Base-by-base conservation (phyloP, 1,140 invertebrate genomes). In the Helicoverpa armigera region DNA sequence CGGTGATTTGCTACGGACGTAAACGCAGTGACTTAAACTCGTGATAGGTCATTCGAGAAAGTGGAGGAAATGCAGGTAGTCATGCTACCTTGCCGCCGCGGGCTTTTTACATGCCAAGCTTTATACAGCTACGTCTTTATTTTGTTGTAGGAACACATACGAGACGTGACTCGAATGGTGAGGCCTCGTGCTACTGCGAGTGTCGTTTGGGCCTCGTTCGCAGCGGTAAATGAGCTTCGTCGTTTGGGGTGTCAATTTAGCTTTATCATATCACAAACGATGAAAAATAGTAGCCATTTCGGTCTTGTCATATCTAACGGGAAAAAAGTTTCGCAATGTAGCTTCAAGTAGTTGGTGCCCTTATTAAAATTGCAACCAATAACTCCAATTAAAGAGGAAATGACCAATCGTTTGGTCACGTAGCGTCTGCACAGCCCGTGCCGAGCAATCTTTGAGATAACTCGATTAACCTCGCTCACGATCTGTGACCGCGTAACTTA, bases 31-130 rank as follows among this genome's bases (percentile, higher is more conserved):
- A 87, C 81, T 83, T 43, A 72, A 69, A 65, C 77, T 89, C 88
- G 88, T 90, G 87, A 89, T 89, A 86, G 88, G 88, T 89, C 87
- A 86, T 14, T 80, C 79, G 87, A 83, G 88, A 90, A 90, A 90
- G 88, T 88, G 83, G 16, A 29, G 73, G 35, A 63, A 76, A 63
- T 51, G 35, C 58, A 48, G 58, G 58, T 60, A 31, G 43, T 63
- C 73, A 63, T 63, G 73, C 58, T 63, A 63, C 11, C 48, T 76
- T 53, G 23, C 73, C 18, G 18, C 43, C 18, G 10, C 58, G 13
- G 10, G 50, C 69, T 70, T 51, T 51, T 72, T 72, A 31, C 51
- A 72, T 29, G 51, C 53, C 50, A 9, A 43, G 18, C 53, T 73
- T n/a, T 51, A 18, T 73, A 73, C 70, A 73, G 70, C 54, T 53